Evolutionary conservation across 2,797 vertebrate genomes (phyloP).

Genomic region (Myripristis jacobus): DNA sequence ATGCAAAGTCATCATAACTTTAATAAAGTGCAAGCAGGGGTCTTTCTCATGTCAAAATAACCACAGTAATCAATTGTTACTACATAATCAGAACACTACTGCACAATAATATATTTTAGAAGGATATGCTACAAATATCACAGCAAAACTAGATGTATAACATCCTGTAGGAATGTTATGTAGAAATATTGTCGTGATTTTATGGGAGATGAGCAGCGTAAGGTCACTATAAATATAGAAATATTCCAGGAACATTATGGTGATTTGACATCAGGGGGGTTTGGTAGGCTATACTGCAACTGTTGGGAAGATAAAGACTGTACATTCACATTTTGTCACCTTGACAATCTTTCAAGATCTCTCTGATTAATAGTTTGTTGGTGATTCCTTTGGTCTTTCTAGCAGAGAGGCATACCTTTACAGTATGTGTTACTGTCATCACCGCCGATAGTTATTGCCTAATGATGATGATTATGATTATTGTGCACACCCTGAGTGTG

Average conservation of each 20-base stretch:
- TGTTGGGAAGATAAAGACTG: background rate
- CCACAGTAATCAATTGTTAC: background rate
- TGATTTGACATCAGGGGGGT: no score
- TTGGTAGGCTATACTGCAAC: no score
- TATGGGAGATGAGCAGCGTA: no score
- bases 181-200: background rate
- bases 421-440: conserved; percentile 11
- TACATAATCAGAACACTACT: no score
- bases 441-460: conserved; percentile 39
- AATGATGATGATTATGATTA: conserved; percentile 75
- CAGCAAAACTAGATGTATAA: background rate
- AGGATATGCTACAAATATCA: background rate
- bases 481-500: conserved; percentile 67
- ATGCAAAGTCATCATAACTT: background rate
- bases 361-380: background rate
- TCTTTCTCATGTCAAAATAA: background rate
- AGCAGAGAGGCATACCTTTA: background rate
- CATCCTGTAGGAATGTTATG: background rate
- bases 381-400: background rate
- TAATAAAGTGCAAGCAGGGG: background rate
- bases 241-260: background rate
- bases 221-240: background rate
- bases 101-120: background rate
- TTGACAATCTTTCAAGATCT: background rate
- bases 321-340: background rate